Percentiles rank a stretch among this genome's conserved stretches.
Conservation (phyloP, 2,113 vertebrate species). For the Pterocles burchelli region DNA sequence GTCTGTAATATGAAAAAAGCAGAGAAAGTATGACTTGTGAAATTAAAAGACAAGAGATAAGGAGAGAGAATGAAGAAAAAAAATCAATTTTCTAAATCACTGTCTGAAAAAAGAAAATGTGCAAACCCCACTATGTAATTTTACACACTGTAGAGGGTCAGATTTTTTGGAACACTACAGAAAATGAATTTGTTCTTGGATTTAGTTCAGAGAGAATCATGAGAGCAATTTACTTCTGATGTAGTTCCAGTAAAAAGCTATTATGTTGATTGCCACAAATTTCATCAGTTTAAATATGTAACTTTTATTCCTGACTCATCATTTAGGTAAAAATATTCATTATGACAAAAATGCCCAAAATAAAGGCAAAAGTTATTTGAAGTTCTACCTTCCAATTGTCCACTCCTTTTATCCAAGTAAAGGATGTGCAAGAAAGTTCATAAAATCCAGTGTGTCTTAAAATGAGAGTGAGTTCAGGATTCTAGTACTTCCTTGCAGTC, state of each 20-base stretch:
- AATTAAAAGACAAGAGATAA: not conserved
- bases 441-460: not conserved
- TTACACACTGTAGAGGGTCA: not conserved
- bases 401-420: not conserved
- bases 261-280: conserved; percentile 29
- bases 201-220: conserved; percentile 39
- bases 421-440: not conserved
- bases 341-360: not conserved
- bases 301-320: conserved; percentile 29
- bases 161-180: conserved; percentile 20
- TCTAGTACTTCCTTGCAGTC: not conserved
- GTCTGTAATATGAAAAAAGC: not conserved
- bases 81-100: not conserved
- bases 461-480: not conserved
- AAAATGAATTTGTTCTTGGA: conserved; percentile 48
- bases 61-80: not conserved
- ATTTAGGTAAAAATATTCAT: not conserved
- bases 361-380: not conserved
- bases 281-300: conserved; percentile 32
- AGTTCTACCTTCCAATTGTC: not conserved
- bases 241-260: conserved; percentile 30
- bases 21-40: not conserved
- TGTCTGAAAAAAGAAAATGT: not conserved
- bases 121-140: not conserved
- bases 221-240: conserved; percentile 38